Evolutionary conservation across 2,888 invertebrate species (phyloP), one percentile per base, ranked within the genome.

Genomic region (Galeopsomyia nigrocyanea): DNA sequence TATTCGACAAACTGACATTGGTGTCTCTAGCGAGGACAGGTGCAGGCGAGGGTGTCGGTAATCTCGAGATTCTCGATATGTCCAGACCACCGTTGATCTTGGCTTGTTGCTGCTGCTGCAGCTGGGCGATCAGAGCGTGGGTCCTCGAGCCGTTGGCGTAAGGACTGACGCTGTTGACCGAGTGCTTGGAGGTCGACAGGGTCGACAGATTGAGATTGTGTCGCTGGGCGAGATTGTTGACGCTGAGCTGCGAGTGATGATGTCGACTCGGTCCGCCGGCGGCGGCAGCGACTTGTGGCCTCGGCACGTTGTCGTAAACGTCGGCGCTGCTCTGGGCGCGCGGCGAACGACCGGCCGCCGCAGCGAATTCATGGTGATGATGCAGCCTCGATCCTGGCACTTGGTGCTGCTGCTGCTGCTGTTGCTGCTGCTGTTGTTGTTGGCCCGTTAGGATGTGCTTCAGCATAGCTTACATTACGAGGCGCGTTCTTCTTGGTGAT

Each of bases 371-470:
- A 39, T 39, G 39, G 13, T 39, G 39, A 10, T 39, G 39, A 3
- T 39, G 39, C 39, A 39, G 39, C 39, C 39, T 3, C 13, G 19
- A 19, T n/a, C 53, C 53, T 7, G 53, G 53, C 68, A 2, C 61
- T 76, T 78, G 77, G 69, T 78, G 76, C 69, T 77, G 49, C 31
- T 72, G 69, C 19, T 47, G 74, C 73, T 19, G 74, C 75, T 61
- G 78, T 47, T 21, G 67, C 53, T 62, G 67, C 74, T 71, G 65
- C 50, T 63, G 74, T 71, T 66, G 72, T 62, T 78, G 88, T 83
- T 86, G 87, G 87, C 87, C 89, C 88, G 88, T 88, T 82, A 88
- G 89, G 86, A 92, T 92, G 88, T 92, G 92, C 88, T 92, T 92
- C 90, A 92, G 90, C 92, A 92, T 92, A 87, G 84, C 85, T n/a